Percentiles rank a stretch among this genome's conserved stretches.
phyloP scores from a whole-genome alignment of 1,140 invertebrate genomes.

The Pseudomyrmex flavicornis region DNA sequence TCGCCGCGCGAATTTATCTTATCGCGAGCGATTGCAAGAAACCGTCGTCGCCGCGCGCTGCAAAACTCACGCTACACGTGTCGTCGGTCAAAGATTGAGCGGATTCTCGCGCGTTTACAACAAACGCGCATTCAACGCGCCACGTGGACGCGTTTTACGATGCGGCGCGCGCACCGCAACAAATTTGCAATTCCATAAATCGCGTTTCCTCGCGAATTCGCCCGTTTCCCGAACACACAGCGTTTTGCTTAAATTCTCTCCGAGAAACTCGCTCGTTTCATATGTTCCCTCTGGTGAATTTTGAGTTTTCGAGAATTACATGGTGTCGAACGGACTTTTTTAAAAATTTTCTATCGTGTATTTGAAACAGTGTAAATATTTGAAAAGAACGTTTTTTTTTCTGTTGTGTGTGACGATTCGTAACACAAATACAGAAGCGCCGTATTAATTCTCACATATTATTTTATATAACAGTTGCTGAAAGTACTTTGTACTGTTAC shows the following conservation, averaged over 20 bases:
- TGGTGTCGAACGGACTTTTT: no score
- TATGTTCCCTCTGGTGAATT: background rate
- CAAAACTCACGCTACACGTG: constrained; percentile 42
- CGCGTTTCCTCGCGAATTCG: background rate
- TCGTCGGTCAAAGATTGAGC: constrained; percentile 14
- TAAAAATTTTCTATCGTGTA: no score
- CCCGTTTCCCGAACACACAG: background rate
- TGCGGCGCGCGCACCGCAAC: background rate
- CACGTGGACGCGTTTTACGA: constrained; percentile 11
- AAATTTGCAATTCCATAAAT: constrained; percentile 33
- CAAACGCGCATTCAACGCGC: background rate
- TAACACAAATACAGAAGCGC: background rate
- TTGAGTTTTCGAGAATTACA: no score
- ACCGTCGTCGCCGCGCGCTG: background rate
- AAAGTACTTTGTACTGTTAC: constrained; percentile 63
- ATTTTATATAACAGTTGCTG: constrained; percentile 69
- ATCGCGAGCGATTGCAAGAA: constrained; percentile 43
- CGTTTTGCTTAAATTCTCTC: background rate
- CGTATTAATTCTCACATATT: constrained; percentile 42
- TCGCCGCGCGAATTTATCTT: constrained; percentile 54
- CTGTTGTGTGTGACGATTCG: no score
- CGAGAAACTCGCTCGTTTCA: background rate
- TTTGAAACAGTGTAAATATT: no score
- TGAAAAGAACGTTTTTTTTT: no score
- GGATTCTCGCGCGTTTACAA: background rate